These are phyloP conservation scores for Limnephilus rhombicus DNA, from an alignment of 2,888 invertebrate genomes.

Conservation along the genomic window DNA sequence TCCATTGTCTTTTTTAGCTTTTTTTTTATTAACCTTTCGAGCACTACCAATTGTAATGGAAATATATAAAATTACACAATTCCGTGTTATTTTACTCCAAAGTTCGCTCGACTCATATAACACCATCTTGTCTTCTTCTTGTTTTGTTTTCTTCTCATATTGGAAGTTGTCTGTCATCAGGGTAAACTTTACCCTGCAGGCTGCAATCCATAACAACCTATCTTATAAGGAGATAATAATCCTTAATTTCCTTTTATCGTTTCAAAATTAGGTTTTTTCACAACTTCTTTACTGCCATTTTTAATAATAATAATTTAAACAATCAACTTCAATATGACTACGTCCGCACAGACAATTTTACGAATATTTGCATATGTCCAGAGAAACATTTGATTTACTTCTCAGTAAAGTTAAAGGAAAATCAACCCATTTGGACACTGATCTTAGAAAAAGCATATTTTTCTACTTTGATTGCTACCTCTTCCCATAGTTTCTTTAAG, in stretches of 20 bases:
- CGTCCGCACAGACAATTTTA: too few relatives aligned
- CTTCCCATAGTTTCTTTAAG: too few relatives aligned
- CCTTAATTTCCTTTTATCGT: background rate
- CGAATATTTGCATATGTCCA: too few relatives aligned
- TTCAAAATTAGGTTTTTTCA: background rate
- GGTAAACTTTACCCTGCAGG: too few relatives aligned
- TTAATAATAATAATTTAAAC: background rate
- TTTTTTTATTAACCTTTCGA: background rate
- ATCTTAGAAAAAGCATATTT: too few relatives aligned
- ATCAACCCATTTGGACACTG: too few relatives aligned
- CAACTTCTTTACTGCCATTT: background rate
- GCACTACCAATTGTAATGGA: background rate
- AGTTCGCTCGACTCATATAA: background rate
- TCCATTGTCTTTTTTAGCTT: too few relatives aligned
- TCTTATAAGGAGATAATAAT: background rate
- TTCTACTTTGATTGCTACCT: too few relatives aligned
- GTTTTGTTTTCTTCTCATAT: background rate
- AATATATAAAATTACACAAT: background rate
- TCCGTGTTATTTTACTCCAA: background rate
- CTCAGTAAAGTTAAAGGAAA: too few relatives aligned
- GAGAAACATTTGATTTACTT: too few relatives aligned
- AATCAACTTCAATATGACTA: background rate
- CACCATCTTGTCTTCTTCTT: background rate
- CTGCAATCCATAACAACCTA: too few relatives aligned
- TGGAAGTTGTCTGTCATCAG: background rate